phyloP scores from a whole-genome alignment of 2,888 invertebrate genomes.

The Corbicula japonica region DNA sequence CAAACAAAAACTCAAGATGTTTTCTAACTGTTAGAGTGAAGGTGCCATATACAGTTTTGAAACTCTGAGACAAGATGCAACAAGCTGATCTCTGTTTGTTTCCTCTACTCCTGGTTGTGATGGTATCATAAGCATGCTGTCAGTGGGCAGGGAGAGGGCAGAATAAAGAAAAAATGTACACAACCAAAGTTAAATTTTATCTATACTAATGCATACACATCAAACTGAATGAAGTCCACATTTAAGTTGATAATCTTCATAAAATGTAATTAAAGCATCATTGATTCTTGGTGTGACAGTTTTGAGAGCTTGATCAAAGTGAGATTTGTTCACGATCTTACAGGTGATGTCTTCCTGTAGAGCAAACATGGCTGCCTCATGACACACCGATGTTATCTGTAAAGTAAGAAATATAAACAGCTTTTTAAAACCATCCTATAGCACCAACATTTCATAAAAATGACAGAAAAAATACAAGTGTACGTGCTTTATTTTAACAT shows the following conservation, averaged over 20 bases:
- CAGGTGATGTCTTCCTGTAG: slow-evolving; percentile 92
- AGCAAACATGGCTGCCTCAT: slow-evolving; percentile 95
- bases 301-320: slow-evolving; percentile 92
- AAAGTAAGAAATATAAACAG: slow-evolving; percentile 48
- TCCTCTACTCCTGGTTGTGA: too few species aligned
- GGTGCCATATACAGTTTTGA: too few species aligned
- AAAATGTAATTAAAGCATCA: slow-evolving; percentile 90
- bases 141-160: too few species aligned
- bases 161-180: too few species aligned
- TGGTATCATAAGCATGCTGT: too few species aligned
- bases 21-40: too few species aligned
- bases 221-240: slow-evolving; percentile 75
- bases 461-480: not conserved
- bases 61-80: too few species aligned
- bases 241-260: slow-evolving; percentile 86
- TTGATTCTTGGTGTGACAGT: slow-evolving; percentile 93
- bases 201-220: too few species aligned
- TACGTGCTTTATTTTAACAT: not conserved
- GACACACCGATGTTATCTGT: slow-evolving; percentile 92
- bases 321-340: slow-evolving; percentile 89
- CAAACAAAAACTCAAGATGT: too few species aligned
- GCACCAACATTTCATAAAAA: not conserved
- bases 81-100: too few species aligned
- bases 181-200: too few species aligned
- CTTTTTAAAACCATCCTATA: too few species aligned